Base-by-base conservation (phyloP, 2,113 vertebrate species). In the Mystacornis crossleyi region DNA sequence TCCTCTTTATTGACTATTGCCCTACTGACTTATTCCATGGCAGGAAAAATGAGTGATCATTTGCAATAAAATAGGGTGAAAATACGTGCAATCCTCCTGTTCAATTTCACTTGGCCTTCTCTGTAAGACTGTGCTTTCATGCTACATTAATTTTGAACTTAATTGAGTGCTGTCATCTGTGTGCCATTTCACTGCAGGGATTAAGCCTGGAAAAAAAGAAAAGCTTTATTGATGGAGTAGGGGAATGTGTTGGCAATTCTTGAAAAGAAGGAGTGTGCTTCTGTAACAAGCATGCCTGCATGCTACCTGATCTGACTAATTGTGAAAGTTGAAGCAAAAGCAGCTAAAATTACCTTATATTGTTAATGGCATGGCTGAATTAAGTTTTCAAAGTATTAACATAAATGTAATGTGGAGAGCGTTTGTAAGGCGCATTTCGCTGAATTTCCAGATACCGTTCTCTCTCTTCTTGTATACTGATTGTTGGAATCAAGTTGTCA, bases 81-180 rank as follows among this genome's bases (percentile, higher is more conserved):
- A 97, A 90, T 91, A 84, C 62, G 60, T 89, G 75, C 84, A 84
- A 53, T 81, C 45, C 57, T 84, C 72, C 86, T 48, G 78, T 95
- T 96, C 82, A 74, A 60, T 95, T 97, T 97, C 79, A 67, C 67
- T 82, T 12, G 12, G 81, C 82, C 57, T 91, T 89, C 93, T 95
- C 1, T 0, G 36, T 80, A 47, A 69, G 72, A 18, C 81, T 82
- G 60, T 90, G 43, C 77, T 95, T 97, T 97, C 95, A 96, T 87
- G 95, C 90, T 90, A 89, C 96, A 86, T 97, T 96, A 97, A 96
- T 97, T 95, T 82, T 86, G 58, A 86, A 93, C 43, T 85, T 96
- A 96, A 97, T 96, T 96, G 94, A 96, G 95, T 91, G 86, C 81
- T 96, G 95, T 96, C 94, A 81, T 89, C 61, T 94, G 48, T 81